Base-by-base conservation (phyloP, 1,140 invertebrate genomes). In the Melanaphis sacchari region DNA sequence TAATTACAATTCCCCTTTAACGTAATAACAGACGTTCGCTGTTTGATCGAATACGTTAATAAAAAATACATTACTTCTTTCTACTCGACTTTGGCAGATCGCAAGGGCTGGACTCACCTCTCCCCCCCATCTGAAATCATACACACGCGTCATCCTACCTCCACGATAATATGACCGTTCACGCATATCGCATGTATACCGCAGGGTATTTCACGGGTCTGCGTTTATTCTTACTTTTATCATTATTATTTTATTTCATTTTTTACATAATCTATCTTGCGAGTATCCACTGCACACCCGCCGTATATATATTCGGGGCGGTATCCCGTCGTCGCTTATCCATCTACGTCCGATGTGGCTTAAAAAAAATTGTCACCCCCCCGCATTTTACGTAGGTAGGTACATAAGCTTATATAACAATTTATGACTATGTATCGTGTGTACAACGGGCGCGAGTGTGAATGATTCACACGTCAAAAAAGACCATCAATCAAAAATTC, bases 291-390 rank as follows among this genome's bases (percentile, higher is more conserved):
- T 31, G 59, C 31, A 31, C 40, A 26, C 22, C 88, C 88, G 49
- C 9, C 36, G 49, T 8, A 21, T 46, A 43, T 22, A 3, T 1
- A 8, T 7, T 3, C 18, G 85, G 31, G 85, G 31, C 18, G 87
- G 24, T 46, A 21, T 84, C 82, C 36, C 88, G 49, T 59, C 89
- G 52, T 40, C 89, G 38, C 52, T 90, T 90, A 90, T 90, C 89
- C 49, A 59, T 90, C 52, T 59, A 90, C 89, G 89, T 90, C 89
- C 52, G 52, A 90, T 40, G 36, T 15, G 52, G 38, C 36, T 90
- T 59, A 59, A 89, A 54, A 89, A 94, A 43, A 94, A 89, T 89
- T 89, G 87, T 89, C 87, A 49, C 46, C 46, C 46, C 46, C 87
- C 26, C 85, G n/a, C 41, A 18, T 89, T 38, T 26, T 21, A 52